These are phyloP conservation scores for Thaumetopoea pityocampa DNA, from an alignment of 1,140 invertebrate species.

Conservation along the genomic window DNA sequence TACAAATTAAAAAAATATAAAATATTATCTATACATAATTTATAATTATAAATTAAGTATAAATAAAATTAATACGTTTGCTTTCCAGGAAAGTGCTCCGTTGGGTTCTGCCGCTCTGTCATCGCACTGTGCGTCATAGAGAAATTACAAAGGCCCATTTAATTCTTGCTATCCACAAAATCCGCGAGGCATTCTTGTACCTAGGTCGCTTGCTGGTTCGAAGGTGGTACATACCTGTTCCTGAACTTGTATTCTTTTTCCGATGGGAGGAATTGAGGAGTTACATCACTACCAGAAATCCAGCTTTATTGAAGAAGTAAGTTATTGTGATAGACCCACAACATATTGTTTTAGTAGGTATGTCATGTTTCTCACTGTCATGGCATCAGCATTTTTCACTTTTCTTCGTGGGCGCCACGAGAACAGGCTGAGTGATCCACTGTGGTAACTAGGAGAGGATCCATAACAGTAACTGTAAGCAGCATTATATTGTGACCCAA, in stretches of 20 bases:
- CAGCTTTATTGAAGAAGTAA: conserved; percentile 81
- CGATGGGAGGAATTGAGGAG: conserved; percentile 80
- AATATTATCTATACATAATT: too few species aligned
- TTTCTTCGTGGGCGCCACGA: too few species aligned
- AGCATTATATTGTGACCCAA: too few species aligned
- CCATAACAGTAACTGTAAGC: too few species aligned
- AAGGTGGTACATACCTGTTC: conserved; percentile 80
- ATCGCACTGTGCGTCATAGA: conserved; percentile 78
- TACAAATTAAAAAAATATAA: too few species aligned
- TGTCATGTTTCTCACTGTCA: too few species aligned
- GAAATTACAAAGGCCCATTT: conserved; percentile 82
- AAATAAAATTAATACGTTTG: neutral
- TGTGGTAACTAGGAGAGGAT: too few species aligned
- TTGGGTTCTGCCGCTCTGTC: conserved; percentile 77
- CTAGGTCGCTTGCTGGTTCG: conserved; percentile 78
- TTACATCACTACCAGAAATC: conserved; percentile 76
- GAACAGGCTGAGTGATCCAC: too few species aligned
- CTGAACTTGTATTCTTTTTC: conserved; percentile 83
- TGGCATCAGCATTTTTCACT: too few species aligned
- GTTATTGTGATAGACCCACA: too few species aligned
- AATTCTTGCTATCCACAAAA: conserved; percentile 77
- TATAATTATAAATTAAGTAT: neutral
- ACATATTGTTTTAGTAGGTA: too few species aligned
- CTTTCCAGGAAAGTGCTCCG: conserved; percentile 44
- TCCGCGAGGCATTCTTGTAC: conserved; percentile 78